These are phyloP conservation scores for Pipistrellus pipistrellus DNA, from an alignment of 2,797 vertebrate species.

Conservation along the genomic window DNA sequence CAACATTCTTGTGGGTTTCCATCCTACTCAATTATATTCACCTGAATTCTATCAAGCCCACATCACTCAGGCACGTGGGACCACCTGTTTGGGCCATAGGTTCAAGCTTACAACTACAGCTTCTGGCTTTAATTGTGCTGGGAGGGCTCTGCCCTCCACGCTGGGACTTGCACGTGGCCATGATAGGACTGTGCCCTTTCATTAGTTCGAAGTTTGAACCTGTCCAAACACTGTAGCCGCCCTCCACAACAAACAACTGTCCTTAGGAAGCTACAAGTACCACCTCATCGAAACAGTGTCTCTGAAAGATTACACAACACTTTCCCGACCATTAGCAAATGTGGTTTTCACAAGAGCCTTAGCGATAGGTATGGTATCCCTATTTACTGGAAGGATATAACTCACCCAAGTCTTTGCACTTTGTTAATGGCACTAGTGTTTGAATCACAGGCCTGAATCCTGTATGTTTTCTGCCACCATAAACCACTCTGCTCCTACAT, in stretches of 20 bases:
- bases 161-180: too few species aligned
- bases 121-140: too few species aligned
- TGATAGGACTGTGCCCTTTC: too few species aligned
- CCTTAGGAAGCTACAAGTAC: neutral
- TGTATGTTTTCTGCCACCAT: neutral
- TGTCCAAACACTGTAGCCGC: too few species aligned
- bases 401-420: neutral
- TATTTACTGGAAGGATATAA: neutral
- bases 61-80: too few species aligned
- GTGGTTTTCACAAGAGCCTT: neutral
- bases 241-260: neutral
- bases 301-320: conserved; percentile 8
- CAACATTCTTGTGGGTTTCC: too few species aligned
- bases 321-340: neutral
- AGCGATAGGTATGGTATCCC: neutral
- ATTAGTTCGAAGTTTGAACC: too few species aligned
- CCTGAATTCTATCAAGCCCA: too few species aligned
- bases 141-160: too few species aligned
- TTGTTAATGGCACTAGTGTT: neutral
- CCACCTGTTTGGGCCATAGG: too few species aligned
- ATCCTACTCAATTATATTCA: too few species aligned
- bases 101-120: too few species aligned
- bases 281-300: neutral
- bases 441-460: neutral
- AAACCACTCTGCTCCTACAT: neutral